A percentile compares a stretch with the other conserved stretches of the same genome.
phyloP scores from a whole-genome alignment of 1,140 invertebrate genomes.

The Macrostomum lignano region DNA sequence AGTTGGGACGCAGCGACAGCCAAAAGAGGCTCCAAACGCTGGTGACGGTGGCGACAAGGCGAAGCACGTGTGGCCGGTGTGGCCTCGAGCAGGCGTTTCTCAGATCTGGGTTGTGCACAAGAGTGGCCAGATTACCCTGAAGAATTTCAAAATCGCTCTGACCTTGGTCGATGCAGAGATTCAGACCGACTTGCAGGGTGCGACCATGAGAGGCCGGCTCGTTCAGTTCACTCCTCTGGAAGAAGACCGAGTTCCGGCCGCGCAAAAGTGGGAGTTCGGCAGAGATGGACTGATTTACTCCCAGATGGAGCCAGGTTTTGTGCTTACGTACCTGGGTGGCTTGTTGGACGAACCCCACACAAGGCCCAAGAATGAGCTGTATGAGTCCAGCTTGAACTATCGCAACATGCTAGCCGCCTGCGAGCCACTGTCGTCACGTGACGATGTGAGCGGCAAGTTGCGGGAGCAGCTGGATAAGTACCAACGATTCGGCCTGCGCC shows the following conservation, averaged over 20 bases:
- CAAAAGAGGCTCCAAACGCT: too few species aligned
- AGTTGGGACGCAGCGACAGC: too few species aligned
- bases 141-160: neutral
- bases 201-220: neutral
- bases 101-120: neutral
- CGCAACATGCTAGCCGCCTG: neutral
- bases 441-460: neutral
- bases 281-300: neutral
- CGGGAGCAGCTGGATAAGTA: neutral
- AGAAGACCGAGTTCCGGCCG: neutral
- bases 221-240: neutral
- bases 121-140: neutral
- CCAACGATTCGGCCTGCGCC: neutral
- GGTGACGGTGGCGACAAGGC: too few species aligned
- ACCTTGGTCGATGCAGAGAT: neutral
- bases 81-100: neutral
- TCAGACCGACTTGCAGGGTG: neutral
- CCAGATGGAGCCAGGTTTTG: neutral
- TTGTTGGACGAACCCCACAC: neutral
- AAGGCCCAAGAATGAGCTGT: neutral
- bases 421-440: neutral
- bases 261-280: neutral
- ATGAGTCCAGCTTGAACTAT: neutral
- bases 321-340: neutral
- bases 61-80: too few species aligned